phyloP scores from a whole-genome alignment of 2,888 invertebrate genomes.

The Drosophila limbata region DNA sequence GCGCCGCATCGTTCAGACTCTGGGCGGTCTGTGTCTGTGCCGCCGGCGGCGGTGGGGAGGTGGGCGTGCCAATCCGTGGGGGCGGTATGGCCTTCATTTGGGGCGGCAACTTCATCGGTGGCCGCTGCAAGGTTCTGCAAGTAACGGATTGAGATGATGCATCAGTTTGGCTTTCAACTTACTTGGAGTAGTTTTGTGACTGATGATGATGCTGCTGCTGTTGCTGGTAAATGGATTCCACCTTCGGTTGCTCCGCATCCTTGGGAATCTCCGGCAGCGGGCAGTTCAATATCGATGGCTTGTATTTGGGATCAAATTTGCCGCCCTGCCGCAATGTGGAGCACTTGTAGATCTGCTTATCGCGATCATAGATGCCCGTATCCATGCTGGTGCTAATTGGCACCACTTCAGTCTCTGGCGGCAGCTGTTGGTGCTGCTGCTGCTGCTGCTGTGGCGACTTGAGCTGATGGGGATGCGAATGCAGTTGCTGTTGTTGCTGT shows the following conservation, averaged over 20 bases:
- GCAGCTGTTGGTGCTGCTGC: constrained; percentile 69
- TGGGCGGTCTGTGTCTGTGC: constrained; percentile 37
- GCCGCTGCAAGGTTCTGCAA: constrained; percentile 84
- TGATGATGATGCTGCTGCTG: constrained; percentile 69
- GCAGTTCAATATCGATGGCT: constrained; percentile 85
- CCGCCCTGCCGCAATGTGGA: constrained; percentile 85
- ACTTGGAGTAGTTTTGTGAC: constrained; percentile 83
- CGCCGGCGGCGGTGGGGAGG: constrained; percentile 78
- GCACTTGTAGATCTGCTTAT: constrained; percentile 85
- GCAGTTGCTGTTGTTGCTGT: constrained; percentile 85
- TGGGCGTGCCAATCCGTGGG: constrained; percentile 84
- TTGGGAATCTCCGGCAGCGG: constrained; percentile 85
- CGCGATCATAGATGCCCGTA: constrained; percentile 84
- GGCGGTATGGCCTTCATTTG: constrained; percentile 85
- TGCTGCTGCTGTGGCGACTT: constrained; percentile 68
- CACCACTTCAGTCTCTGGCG: constrained; percentile 62
- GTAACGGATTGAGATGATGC: constrained; percentile 25
- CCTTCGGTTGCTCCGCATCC: constrained; percentile 84
- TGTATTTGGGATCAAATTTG: constrained; percentile 85
- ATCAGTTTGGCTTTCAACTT: constrained; percentile 57
- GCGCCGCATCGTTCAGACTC: constrained; percentile 15
- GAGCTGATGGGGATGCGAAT: constrained; percentile 66
- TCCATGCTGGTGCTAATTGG: constrained; percentile 78
- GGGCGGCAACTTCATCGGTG: constrained; percentile 85
- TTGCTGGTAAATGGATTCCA: constrained; percentile 81